phyloP scores from a whole-genome alignment of 2,113 vertebrate species.

The Poeciliopsis prolifica region DNA sequence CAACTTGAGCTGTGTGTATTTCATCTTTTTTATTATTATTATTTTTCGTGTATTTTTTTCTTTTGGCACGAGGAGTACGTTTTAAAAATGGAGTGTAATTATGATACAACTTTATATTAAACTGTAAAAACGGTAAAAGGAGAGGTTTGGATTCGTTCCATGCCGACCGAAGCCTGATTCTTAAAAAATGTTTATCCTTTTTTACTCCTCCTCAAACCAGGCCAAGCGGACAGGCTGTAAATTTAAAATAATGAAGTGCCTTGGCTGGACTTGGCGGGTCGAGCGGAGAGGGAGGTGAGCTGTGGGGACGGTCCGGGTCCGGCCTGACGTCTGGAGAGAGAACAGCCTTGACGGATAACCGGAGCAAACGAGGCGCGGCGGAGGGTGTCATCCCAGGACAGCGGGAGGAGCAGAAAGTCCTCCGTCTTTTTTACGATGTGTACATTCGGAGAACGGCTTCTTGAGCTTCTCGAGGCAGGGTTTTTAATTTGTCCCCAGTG shows the following conservation, averaged over 20 bases:
- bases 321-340: constrained; percentile 28
- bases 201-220: constrained; percentile 65
- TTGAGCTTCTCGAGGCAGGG: constrained; percentile 52
- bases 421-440: constrained; percentile 27
- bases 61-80: neutral
- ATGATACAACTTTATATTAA: constrained; percentile 74
- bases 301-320: constrained; percentile 42
- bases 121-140: constrained; percentile 50
- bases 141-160: constrained; percentile 39
- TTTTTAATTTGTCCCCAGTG: constrained; percentile 64
- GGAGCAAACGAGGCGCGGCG: constrained; percentile 20
- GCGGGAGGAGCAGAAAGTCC: constrained; percentile 4
- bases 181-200: constrained; percentile 36
- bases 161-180: neutral
- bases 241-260: constrained; percentile 79
- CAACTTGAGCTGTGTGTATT: too few species aligned
- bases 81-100: constrained; percentile 58
- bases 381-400: constrained; percentile 48
- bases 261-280: constrained; percentile 55
- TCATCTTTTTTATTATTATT: constrained; percentile 22
- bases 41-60: constrained; percentile 50
- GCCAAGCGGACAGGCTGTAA: constrained; percentile 77
- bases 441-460: constrained; percentile 41
- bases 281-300: constrained; percentile 47
- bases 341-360: constrained; percentile 24